Conservation (phyloP, 2,797 vertebrate genomes). For the Anguilla obscura region DNA sequence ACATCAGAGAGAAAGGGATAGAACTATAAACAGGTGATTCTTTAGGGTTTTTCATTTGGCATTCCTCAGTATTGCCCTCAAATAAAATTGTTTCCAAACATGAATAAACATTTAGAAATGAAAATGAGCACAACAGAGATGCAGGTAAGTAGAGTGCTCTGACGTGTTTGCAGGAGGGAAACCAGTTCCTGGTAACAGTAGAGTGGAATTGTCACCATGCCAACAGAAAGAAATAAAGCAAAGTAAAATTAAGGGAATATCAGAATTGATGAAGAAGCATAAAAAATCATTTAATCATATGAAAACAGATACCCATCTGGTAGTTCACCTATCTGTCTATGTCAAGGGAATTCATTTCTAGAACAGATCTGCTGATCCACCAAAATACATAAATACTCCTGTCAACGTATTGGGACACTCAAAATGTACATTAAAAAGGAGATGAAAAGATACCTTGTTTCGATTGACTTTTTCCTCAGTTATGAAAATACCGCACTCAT, state of each 20-base stretch:
- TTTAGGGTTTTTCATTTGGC: not conserved
- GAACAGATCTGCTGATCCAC: not conserved
- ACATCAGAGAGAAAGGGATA: not conserved
- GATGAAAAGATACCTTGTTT: not conserved
- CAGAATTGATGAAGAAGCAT: not conserved
- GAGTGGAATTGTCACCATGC: not conserved
- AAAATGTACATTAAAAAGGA: not conserved
- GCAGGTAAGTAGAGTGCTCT: not conserved
- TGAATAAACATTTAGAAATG: not conserved
- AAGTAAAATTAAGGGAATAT: not conserved
- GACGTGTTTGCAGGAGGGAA: not conserved
- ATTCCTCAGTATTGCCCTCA: not conserved
- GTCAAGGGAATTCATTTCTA: not conserved
- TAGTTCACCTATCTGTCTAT: not conserved
- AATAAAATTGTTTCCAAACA: not conserved
- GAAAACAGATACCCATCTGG: not conserved
- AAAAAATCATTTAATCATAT: not conserved
- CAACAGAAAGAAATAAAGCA: not conserved
- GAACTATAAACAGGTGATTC: not conserved
- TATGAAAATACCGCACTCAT: not conserved
- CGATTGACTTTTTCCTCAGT: not conserved
- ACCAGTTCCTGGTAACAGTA: not conserved
- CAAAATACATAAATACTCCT: not conserved
- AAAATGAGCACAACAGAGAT: not conserved
- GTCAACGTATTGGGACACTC: not conserved